phyloP scores from a whole-genome alignment of 2,797 vertebrate genomes.

The Sylvilagus floridanus region DNA sequence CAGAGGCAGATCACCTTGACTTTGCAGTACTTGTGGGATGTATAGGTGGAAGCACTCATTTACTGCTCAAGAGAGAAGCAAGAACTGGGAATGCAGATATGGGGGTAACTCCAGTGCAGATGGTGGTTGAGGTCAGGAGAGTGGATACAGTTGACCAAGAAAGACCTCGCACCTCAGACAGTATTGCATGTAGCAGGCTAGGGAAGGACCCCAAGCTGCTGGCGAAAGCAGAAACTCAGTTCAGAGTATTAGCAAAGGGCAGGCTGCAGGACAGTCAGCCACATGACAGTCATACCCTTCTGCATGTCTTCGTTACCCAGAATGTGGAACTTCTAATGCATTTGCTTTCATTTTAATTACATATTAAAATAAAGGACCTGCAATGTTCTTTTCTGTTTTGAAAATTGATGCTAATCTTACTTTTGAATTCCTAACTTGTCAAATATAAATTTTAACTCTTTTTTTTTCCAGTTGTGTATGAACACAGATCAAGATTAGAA shows the following conservation, averaged over 20 bases:
- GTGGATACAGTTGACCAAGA: neutral
- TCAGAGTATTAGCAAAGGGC: neutral
- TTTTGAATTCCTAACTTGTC: conserved; percentile 46
- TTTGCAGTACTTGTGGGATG: neutral
- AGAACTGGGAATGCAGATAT: neutral
- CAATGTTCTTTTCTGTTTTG: neutral
- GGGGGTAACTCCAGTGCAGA: too few species aligned
- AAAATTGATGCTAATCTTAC: conserved; percentile 34
- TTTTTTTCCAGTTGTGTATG: conserved; percentile 94
- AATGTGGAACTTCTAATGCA: neutral
- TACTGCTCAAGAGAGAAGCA: neutral
- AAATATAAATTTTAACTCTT: conserved; percentile 18
- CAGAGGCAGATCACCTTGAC: neutral
- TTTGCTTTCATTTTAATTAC: neutral
- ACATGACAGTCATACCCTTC: neutral
- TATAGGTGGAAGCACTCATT: neutral
- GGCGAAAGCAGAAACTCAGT: neutral
- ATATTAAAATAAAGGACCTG: neutral
- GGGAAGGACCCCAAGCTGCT: neutral
- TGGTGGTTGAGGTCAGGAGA: neutral
- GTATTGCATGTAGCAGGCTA: neutral
- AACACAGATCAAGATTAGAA: conserved; percentile 98
- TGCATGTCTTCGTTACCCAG: neutral
- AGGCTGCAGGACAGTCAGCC: neutral
- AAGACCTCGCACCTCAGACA: neutral